Evolutionary conservation across 2,797 vertebrate species (phyloP), one percentile per base, ranked within the genome.

Genomic region (Neosilurus mollespiculum): DNA sequence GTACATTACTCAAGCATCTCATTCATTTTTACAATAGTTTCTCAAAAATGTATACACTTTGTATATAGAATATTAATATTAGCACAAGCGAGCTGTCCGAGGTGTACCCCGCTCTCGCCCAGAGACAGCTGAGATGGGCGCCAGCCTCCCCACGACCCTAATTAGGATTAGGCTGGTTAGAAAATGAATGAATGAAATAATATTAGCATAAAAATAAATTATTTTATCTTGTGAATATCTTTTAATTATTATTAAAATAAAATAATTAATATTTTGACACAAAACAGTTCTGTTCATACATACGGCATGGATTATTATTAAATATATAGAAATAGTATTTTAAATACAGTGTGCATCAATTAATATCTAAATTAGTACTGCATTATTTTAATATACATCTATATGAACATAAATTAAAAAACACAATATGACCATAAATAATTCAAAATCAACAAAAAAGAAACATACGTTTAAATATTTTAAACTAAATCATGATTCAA

Each of bases 371-470:
- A 64, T 81, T 65, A 58, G n/a, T 18, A 26, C 18, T 20, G 14
- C 4, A 58, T 24, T 65, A 82, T 3, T 16, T 43, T 30, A 51
- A 84, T 71, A 71, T 30, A 54, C 30, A 71, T 59, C 20, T 80
- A 54, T 34, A 59, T 70, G 66, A 70, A 24, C 9, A 61, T 6
- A 59, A 56, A 66, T 59, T 80, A 56, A 67, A 20, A 34, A 70
- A 12, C 6, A 56, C 5, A 24, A 56, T 67, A 14, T 56, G 26
- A 37, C 34, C 24, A 20, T 34, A 59, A 43, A 62, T 62, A 6
- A 20, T 4, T 20, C 1, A 30, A 49, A 66, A 26, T 73, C 12
- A 78, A 78, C 18, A 70, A 77, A 9, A 80, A 84, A 72, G 54
- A 37, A 12, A 71, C 43, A 43, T 43, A 43, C 8, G 4, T 43